Conservation (phyloP, 2,888 invertebrate genomes). For the Rhamphomyia laevipes region DNA sequence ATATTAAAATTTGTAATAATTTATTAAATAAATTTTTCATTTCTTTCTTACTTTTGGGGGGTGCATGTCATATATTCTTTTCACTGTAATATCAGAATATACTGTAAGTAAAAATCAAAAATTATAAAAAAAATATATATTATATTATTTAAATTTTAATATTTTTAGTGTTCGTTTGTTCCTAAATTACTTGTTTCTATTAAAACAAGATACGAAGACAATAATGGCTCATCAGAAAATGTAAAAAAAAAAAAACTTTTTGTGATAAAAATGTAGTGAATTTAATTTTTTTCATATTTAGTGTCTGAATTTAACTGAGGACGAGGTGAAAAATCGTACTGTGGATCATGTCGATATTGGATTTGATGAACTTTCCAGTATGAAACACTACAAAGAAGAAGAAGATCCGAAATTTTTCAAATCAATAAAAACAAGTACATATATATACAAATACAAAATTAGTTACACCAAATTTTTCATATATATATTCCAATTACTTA, state of each 20-base stretch:
- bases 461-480: too few species aligned
- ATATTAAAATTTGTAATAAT: too few species aligned
- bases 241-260: slow-evolving; percentile 53
- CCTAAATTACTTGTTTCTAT: slow-evolving; percentile 77
- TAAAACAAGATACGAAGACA: slow-evolving; percentile 81
- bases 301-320: slow-evolving; percentile 61
- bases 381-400: slow-evolving; percentile 78
- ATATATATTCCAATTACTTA: too few species aligned
- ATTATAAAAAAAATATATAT: slow-evolving; percentile 2
- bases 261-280: background rate
- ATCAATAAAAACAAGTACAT: slow-evolving; percentile 59
- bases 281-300: slow-evolving; percentile 33
- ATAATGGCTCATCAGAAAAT: slow-evolving; percentile 77
- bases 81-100: slow-evolving; percentile 43
- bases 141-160: slow-evolving; percentile 18
- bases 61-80: background rate
- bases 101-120: slow-evolving; percentile 47
- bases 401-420: slow-evolving; percentile 80
- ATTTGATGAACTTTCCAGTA: slow-evolving; percentile 64
- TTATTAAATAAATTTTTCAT: background rate
- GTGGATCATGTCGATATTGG: slow-evolving; percentile 81
- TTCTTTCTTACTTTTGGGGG: background rate
- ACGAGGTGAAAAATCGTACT: slow-evolving; percentile 57
- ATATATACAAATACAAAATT: too few species aligned
- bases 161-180: slow-evolving; percentile 76